phyloP scores from a whole-genome alignment of 1,140 invertebrate genomes.

The Diorhabda carinulata region DNA sequence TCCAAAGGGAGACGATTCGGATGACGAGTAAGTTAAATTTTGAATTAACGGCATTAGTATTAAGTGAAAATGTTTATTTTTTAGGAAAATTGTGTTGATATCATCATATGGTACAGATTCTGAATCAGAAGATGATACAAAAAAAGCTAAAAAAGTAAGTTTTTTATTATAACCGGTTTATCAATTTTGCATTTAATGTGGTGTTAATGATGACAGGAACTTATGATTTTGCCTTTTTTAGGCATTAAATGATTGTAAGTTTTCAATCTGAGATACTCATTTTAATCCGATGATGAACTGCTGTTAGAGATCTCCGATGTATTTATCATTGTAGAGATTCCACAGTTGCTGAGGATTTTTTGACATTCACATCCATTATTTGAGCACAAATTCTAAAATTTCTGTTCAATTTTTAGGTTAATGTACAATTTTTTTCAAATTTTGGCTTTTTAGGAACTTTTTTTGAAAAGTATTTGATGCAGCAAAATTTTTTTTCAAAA shows the following conservation, averaged over 20 bases:
- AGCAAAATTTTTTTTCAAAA: too few relatives aligned
- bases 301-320: constrained; percentile 44
- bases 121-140: constrained; percentile 46
- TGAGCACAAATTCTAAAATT: too few relatives aligned
- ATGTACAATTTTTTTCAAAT: too few relatives aligned
- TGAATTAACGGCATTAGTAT: constrained; percentile 18
- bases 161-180: too few relatives aligned
- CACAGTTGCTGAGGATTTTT: constrained; percentile 39
- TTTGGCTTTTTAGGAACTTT: too few relatives aligned
- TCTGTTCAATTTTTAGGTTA: too few relatives aligned
- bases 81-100: constrained; percentile 59
- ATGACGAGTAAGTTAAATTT: constrained; percentile 52
- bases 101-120: constrained; percentile 54
- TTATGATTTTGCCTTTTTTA: constrained; percentile 13
- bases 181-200: background rate
- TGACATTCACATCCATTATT: too few relatives aligned
- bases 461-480: too few relatives aligned
- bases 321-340: constrained; percentile 36
- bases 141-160: constrained; percentile 9
- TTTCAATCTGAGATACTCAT: constrained; percentile 46
- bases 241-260: constrained; percentile 34
- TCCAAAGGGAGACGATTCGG: constrained; percentile 43
- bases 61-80: constrained; percentile 28
- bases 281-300: constrained; percentile 41
- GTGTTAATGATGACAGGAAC: constrained; percentile 22